Percentiles rank a stretch among this genome's conserved stretches.
Evolutionary conservation across 2,888 invertebrate species (phyloP).

Genomic region (Orchestes rusci): DNA sequence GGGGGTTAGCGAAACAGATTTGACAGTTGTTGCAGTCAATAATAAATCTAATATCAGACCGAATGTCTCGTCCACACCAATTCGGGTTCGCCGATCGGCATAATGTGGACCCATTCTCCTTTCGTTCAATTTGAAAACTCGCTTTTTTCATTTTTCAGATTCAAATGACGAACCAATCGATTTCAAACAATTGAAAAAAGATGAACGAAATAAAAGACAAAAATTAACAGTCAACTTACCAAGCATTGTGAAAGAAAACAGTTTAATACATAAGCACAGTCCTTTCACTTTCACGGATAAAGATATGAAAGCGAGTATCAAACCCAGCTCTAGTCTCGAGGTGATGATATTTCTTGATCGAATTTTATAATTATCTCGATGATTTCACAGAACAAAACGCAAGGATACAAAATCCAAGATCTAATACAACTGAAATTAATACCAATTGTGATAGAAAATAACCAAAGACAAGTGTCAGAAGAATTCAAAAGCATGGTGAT

Average conservation of each 20-base stretch:
- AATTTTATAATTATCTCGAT: too few species aligned
- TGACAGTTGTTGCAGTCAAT: too few species aligned
- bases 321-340: conserved; percentile 34
- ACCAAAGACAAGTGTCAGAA: conserved; percentile 43
- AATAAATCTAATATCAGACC: too few species aligned
- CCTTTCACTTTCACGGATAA: conserved; percentile 43
- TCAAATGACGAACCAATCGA: conserved; percentile 35
- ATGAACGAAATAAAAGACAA: conserved; percentile 34
- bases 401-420: conserved; percentile 42
- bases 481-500: conserved; percentile 48
- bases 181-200: conserved; percentile 37
- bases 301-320: conserved; percentile 45
- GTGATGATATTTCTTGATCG: too few species aligned
- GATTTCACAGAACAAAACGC: conserved; percentile 31
- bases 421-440: conserved; percentile 46
- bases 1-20: too few species aligned
- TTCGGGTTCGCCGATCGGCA: too few species aligned
- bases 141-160: too few species aligned
- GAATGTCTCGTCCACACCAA: too few species aligned
- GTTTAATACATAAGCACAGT: conserved; percentile 42
- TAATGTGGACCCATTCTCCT: too few species aligned
- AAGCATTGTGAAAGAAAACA: conserved; percentile 41
- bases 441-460: conserved; percentile 40
- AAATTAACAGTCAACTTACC: conserved; percentile 42
- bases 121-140: too few species aligned